Evolutionary conservation across 2,797 vertebrate species (phyloP).

Genomic region (Myoxocephalus aenaeus): DNA sequence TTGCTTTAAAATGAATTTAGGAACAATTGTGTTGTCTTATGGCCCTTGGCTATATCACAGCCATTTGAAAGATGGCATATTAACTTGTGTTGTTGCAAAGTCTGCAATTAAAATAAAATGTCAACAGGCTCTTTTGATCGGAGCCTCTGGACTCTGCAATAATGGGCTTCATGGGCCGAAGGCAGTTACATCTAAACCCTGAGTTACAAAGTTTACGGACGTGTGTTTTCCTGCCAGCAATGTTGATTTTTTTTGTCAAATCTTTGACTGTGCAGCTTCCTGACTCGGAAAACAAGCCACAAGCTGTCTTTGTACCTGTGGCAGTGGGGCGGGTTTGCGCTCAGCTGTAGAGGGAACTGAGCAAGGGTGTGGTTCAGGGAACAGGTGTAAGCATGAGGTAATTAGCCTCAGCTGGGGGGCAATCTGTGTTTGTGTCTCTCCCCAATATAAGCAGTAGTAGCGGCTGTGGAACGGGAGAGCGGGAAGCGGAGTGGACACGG

Average conservation of each 20-base stretch:
- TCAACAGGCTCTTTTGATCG: not conserved
- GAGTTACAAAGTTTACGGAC: not conserved
- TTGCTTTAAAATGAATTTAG: not conserved
- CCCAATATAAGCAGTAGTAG: no score
- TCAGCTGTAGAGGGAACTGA: no score
- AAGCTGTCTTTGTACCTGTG: no score
- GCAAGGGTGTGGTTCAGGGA: no score
- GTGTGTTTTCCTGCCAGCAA: not conserved
- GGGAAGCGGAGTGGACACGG: no score
- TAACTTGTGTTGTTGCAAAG: not conserved
- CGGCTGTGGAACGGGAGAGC: no score
- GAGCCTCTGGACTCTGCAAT: not conserved
- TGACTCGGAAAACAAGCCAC: not conserved
- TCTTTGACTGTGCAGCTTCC: not conserved
- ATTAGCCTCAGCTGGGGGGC: no score
- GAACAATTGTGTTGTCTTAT: constrained; percentile 1
- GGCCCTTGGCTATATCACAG: not conserved
- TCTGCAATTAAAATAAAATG: not conserved
- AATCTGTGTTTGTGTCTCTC: no score
- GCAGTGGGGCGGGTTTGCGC: no score
- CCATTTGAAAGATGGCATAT: not conserved
- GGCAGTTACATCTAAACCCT: not conserved
- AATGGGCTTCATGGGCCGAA: not conserved
- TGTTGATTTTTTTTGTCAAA: not conserved
- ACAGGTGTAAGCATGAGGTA: no score